These are phyloP conservation scores for Palythoa caribaeorum DNA, from an alignment of 92 coral and sea anemone species.

Conservation along the genomic window DNA sequence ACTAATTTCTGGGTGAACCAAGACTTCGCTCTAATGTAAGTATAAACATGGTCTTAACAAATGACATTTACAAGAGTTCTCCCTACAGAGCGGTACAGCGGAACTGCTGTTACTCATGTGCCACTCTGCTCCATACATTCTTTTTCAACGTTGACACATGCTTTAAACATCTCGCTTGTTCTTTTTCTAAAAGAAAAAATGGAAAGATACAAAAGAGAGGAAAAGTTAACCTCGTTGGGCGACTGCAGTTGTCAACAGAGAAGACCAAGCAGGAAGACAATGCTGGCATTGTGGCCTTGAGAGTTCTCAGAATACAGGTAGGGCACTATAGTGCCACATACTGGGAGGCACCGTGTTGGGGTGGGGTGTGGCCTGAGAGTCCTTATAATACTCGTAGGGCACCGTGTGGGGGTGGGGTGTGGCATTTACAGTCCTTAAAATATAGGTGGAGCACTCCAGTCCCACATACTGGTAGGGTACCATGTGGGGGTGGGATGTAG, in stretches of 20 bases:
- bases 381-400: slow-evolving; percentile 65
- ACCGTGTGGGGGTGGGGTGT: slow-evolving; percentile 20
- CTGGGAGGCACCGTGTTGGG: not conserved
- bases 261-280: slow-evolving; percentile 94
- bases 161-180: not conserved
- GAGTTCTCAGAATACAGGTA: slow-evolving; percentile 80
- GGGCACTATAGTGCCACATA: no score
- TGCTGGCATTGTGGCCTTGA: slow-evolving; percentile 93
- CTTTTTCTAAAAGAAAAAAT: slow-evolving; percentile 78
- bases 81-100: no score
- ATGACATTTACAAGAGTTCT: no score
- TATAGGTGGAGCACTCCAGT: not conserved
- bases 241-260: slow-evolving; percentile 95
- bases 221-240: slow-evolving; percentile 94
- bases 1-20: slow-evolving; percentile 94
- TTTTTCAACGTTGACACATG: no score
- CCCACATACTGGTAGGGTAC: not conserved
- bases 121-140: no score
- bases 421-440: slow-evolving; percentile 75
- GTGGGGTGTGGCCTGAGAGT: slow-evolving; percentile 79
- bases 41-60: not conserved
- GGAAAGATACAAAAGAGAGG: slow-evolving; percentile 96
- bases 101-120: no score
- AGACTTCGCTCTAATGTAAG: slow-evolving; percentile 95
- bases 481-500: no score